Conservation (phyloP, 2,797 vertebrate genomes). For the Spondyliosoma cantharus region DNA sequence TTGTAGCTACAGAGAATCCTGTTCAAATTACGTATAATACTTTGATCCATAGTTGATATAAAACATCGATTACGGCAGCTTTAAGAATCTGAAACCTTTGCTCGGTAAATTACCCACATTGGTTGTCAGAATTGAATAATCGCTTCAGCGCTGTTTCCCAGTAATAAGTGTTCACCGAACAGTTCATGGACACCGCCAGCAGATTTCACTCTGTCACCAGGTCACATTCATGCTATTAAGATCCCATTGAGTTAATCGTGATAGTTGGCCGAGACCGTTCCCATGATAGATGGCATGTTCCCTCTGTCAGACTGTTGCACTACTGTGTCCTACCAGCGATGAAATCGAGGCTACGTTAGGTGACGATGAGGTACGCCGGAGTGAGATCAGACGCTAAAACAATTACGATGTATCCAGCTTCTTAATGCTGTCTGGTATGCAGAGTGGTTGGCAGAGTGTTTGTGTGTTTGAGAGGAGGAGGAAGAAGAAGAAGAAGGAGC, state of each 20-base stretch:
- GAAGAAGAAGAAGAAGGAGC: slow-evolving; percentile 29
- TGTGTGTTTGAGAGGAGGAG: slow-evolving; percentile 27
- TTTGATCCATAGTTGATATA: no score
- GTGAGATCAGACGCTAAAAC: slow-evolving; percentile 40
- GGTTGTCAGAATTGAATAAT: no score
- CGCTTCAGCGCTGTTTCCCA: no score
- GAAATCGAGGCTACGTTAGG: slow-evolving; percentile 25
- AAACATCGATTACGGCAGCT: no score
- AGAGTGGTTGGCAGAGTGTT: slow-evolving; percentile 30
- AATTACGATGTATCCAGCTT: slow-evolving; percentile 46
- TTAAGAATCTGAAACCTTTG: no score
- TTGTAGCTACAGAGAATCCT: neutral
- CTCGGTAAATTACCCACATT: no score
- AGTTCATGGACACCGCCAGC: neutral
- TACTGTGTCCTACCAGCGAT: neutral
- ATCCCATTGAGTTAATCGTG: slow-evolving; percentile 1
- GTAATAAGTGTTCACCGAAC: neutral
- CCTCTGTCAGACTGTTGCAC: neutral
- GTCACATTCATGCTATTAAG: slow-evolving; percentile 11
- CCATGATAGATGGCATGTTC: slow-evolving; percentile 8
- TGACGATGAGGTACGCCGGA: neutral
- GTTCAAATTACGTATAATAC: neutral
- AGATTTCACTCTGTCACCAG: neutral
- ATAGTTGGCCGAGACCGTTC: slow-evolving; percentile 2
- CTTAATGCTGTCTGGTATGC: slow-evolving; percentile 65